These are phyloP conservation scores for Phlogophora meticulosa DNA, from an alignment of 2,888 invertebrate genomes.

Conservation along the genomic window DNA sequence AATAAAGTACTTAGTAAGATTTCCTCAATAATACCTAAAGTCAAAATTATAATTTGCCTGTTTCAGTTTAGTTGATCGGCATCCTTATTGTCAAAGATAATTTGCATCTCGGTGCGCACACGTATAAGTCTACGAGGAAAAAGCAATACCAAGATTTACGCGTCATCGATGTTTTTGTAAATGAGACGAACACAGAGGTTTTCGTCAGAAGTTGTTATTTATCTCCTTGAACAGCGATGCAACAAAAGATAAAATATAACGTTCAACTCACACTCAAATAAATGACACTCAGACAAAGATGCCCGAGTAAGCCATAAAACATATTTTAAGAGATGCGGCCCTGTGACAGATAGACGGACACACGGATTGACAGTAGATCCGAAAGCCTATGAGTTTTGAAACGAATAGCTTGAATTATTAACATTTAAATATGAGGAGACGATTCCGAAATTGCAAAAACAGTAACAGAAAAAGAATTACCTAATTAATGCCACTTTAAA, in stretches of 20 bases:
- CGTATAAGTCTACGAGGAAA: conserved; percentile 7
- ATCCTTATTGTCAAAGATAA: conserved; percentile 25
- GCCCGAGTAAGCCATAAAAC: background rate
- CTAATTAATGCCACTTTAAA: too few relatives aligned
- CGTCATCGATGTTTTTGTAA: conserved; percentile 13
- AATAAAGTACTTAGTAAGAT: too few relatives aligned
- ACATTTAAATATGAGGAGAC: too few relatives aligned
- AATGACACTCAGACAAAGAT: background rate
- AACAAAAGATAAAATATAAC: background rate
- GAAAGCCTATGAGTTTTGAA: too few relatives aligned
- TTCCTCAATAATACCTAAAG: too few relatives aligned
- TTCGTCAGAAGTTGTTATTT: background rate
- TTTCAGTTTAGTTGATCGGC: conserved; percentile 22
- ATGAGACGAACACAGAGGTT: background rate
- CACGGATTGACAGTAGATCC: background rate
- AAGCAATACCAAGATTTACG: conserved; percentile 4
- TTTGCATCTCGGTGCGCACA: conserved; percentile 4
- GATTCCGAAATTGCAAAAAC: too few relatives aligned
- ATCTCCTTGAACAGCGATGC: background rate
- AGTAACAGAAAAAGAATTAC: too few relatives aligned
- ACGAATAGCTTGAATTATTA: too few relatives aligned
- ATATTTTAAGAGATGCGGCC: background rate
- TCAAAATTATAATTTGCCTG: conserved; percentile 7
- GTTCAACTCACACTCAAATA: background rate
- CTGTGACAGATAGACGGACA: background rate